Base-by-base conservation (phyloP, 2,888 invertebrate species). In the Subacronicta megacephala region DNA sequence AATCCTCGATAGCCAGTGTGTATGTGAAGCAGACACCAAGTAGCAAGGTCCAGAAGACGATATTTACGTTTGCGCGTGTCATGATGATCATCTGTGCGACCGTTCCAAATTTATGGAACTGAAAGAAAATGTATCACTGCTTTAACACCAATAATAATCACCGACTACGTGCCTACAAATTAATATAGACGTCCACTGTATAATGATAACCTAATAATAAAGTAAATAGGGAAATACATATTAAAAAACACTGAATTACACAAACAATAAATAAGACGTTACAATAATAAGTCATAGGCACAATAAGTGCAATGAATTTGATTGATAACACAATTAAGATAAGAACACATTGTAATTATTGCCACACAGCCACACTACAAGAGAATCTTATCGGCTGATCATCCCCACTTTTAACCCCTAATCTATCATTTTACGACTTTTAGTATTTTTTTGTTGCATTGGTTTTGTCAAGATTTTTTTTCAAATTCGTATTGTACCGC, bases 1-100 rank as follows among this genome's bases (percentile, higher is more conserved):
- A 80, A 50, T 84, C 78, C 42, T 85, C 83, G 5, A 77, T 18
- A 3, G 85, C 80, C n/a, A 31, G 23, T 9, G 52, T 53, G 40
- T 49, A 36, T n/a, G 69, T 37, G 38, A 45, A 60, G 49, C 51
- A 70, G 12, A 60, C 10, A 15, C 61, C 33, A n/a, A 81, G 41
- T 20, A 81, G 20, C 4, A 79, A 18, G 31, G 57, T 55, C 46
- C 58, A 62, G 3, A 72, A 47, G 52, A 71, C 44, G 40, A 38
- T 13, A 29, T 20, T 45, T 23, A 44, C n/a, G 20, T n/a, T 38
- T 16, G n/a, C 12, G 35, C 41, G 51, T 45, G 46, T 46, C 64
- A 65, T 72, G 42, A 16, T 59, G 36, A 40, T 47, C 35, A 26
- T 16, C 18, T 57, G 36, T 26, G 49, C 42, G 37, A 53, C 62